Conservation (phyloP, 2,888 invertebrate species). For the Andrena camellia region DNA sequence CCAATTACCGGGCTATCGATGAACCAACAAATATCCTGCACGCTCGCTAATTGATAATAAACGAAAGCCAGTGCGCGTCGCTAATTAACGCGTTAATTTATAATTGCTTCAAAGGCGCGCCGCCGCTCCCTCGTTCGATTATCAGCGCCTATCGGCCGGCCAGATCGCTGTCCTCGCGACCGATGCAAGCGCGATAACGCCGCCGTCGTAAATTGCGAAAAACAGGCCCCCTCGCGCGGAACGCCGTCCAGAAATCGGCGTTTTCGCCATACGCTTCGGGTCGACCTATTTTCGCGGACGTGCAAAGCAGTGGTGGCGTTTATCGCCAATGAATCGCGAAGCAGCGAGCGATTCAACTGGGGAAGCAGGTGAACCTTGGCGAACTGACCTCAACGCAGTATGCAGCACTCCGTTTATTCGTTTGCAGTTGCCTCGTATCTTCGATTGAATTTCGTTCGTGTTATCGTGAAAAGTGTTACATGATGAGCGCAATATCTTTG, state of each 20-base stretch:
- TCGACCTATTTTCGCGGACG: constrained; percentile 50
- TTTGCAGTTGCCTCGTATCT: constrained; percentile 31
- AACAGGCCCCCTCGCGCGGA: constrained; percentile 11
- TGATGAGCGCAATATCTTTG: constrained; percentile 3
- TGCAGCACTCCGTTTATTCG: constrained; percentile 35
- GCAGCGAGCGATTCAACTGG: not conserved
- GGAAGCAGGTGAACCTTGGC: constrained; percentile 55
- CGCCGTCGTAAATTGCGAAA: constrained; percentile 43
- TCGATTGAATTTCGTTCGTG: not conserved
- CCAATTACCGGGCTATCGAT: constrained; percentile 50
- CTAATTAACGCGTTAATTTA: constrained; percentile 46
- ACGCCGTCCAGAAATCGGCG: constrained; percentile 49
- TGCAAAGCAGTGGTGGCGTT: constrained; percentile 41
- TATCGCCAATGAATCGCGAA: constrained; percentile 59
- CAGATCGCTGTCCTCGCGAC: constrained; percentile 29
- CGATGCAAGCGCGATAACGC: constrained; percentile 40
- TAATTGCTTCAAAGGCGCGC: constrained; percentile 16
- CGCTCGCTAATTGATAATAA: constrained; percentile 45
- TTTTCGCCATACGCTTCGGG: constrained; percentile 39
- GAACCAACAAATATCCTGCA: constrained; percentile 39
- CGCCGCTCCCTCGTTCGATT: constrained; percentile 19
- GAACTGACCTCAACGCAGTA: constrained; percentile 38
- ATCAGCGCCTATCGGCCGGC: constrained; percentile 35
- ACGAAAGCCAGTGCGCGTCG: constrained; percentile 17
- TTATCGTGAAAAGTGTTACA: not conserved